Evolutionary conservation across 2,113 vertebrate species (phyloP).

Genomic region (Periophthalmus modestus): DNA sequence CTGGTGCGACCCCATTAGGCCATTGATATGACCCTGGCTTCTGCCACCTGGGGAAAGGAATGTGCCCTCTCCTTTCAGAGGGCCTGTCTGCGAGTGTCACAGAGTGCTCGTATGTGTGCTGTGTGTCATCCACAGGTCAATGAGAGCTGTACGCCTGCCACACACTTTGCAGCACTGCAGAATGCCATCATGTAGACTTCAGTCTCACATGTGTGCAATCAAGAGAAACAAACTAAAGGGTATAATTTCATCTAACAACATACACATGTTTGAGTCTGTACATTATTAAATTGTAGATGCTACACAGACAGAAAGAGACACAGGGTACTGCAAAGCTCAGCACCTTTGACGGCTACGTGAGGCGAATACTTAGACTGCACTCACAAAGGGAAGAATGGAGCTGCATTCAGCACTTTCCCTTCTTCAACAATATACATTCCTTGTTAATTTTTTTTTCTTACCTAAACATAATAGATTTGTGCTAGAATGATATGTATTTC

Average conservation of each 20-base stretch:
- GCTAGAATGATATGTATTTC: background rate
- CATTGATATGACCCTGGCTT: conserved; percentile 60
- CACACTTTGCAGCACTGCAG: conserved; percentile 42
- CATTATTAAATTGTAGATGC: background rate
- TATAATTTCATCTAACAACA: background rate
- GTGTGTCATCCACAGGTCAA: conserved; percentile 53
- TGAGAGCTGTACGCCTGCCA: conserved; percentile 39
- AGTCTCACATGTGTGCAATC: background rate
- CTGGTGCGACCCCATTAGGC: conserved; percentile 59
- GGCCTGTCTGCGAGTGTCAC: conserved; percentile 49
- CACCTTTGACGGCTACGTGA: conserved; percentile 52
- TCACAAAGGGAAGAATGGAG: conserved; percentile 51
- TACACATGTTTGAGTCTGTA: background rate
- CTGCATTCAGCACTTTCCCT: conserved; percentile 44
- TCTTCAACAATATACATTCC: conserved; percentile 4
- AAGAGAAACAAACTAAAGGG: background rate
- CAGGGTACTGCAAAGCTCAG: conserved; percentile 54
- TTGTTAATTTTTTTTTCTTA: background rate
- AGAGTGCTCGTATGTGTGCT: conserved; percentile 40
- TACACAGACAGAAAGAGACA: conserved; percentile 1
- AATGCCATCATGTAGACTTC: background rate
- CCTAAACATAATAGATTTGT: background rate
- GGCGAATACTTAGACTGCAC: conserved; percentile 31
- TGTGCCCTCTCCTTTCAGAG: conserved; percentile 55
- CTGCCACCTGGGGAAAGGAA: conserved; percentile 71